Base-by-base conservation (phyloP, 2,888 invertebrate species). In the Pharmacophagus antenor region DNA sequence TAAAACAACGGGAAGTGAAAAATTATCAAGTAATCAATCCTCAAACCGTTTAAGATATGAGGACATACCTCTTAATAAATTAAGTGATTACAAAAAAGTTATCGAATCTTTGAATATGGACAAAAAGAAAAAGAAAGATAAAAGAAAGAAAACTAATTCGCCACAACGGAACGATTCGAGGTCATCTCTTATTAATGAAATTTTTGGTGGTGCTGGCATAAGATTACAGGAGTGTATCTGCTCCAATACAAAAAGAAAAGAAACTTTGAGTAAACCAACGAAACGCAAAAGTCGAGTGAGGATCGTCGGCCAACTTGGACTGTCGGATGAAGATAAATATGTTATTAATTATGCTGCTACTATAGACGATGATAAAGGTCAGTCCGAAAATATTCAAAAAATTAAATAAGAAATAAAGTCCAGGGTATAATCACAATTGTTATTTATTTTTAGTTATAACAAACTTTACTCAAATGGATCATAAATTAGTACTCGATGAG, bases 271-370 rank as follows among this genome's bases (percentile, higher is more conserved):
- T 41, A 57, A 65, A 47, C 27, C 65, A 3, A 57, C 59, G 0
- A 18, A 52, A 2, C 66, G 63, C 2, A 77, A 67, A 63, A 84
- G 79, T 63, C 75, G 75, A 22, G 74, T 88, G 0, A 75, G 72
- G 53, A 82, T 89, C 56, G 72, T 76, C 25, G 88, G 89, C 8
- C 77, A 73, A 49, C 65, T 89, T 15, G 89, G 87, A 0, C 64
- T 83, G 2, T 79, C 73, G 27, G 70, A 79, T 37, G 74, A 85
- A 48, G 82, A 87, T 51, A 74, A 75, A 65, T 88, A 83, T 59
- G 71, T 86, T 1, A 62, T 88, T 25, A 79, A 77, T 62, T 89
- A 82, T 68, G 77, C 79, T 48, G 85, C 88, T 41, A 82, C 82
- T 6, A 68, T 88, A 6, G 70, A 87, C 55, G 77, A 82, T 42